Conservation (phyloP, 2,113 vertebrate species). For the Tragulus kanchil region DNA sequence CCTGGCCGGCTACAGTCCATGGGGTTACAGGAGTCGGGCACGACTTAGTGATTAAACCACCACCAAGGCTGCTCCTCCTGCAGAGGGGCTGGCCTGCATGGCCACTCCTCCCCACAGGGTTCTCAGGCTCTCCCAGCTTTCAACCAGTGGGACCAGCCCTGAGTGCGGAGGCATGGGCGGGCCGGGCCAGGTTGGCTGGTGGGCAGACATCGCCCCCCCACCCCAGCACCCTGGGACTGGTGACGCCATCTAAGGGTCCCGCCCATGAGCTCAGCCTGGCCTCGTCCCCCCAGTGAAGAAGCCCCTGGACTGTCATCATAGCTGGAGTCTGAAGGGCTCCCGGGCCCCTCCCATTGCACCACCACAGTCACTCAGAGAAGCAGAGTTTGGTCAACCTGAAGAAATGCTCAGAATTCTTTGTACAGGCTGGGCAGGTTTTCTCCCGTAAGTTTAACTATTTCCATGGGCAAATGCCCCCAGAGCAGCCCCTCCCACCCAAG, state of each 20-base stretch:
- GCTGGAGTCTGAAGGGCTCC: background rate
- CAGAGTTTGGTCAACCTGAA: background rate
- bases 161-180: background rate
- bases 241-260: background rate
- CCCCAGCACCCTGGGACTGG: background rate
- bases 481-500: background rate
- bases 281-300: background rate
- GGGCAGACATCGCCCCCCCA: background rate
- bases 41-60: no score
- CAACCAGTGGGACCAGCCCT: background rate
- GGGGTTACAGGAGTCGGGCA: no score
- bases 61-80: background rate
- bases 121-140: background rate
- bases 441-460: background rate
- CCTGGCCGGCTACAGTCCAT: no score
- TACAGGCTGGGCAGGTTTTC: background rate
- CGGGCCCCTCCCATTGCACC: background rate
- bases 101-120: background rate
- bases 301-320: background rate
- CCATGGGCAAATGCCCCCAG: background rate
- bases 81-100: fast-evolving
- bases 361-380: background rate
- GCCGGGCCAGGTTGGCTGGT: background rate
- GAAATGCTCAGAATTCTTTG: slow-evolving; percentile 42
- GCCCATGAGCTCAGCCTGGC: background rate